A percentile compares a stretch with the other conserved stretches of the same genome.
phyloP scores from a whole-genome alignment of 1,140 invertebrate genomes.

The Nebria ingens region DNA sequence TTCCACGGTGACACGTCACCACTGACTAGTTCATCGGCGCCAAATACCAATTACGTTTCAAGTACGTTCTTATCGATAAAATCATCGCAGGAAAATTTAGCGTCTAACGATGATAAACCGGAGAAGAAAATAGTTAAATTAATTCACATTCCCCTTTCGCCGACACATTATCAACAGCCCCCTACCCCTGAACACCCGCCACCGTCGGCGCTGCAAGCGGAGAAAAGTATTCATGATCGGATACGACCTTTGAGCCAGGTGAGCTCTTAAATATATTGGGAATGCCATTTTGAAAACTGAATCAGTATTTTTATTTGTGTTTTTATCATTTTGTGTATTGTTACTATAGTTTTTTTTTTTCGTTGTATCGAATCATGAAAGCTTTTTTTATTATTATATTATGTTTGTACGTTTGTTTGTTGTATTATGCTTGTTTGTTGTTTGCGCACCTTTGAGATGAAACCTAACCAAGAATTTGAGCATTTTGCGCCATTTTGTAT shows the following conservation, averaged over 20 bases:
- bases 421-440: not conserved
- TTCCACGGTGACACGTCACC: constrained; percentile 24
- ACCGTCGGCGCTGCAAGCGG: constrained; percentile 81
- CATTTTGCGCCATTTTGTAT: no score
- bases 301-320: constrained; percentile 15
- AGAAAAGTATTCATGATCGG: constrained; percentile 79
- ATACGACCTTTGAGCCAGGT: constrained; percentile 85
- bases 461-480: no score
- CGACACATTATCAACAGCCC: constrained; percentile 82
- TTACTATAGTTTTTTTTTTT: constrained; percentile 15
- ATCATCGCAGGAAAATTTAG: constrained; percentile 52
- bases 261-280: constrained; percentile 26
- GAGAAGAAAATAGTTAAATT: constrained; percentile 28
- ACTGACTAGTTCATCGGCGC: constrained; percentile 27
- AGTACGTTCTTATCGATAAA: constrained; percentile 46
- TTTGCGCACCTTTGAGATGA: not conserved
- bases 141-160: constrained; percentile 54
- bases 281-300: not conserved
- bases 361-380: not conserved
- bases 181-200: constrained; percentile 91
- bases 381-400: constrained; percentile 13
- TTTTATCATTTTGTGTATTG: constrained; percentile 12
- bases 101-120: constrained; percentile 31
- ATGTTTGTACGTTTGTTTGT: not conserved
- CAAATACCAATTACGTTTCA: constrained; percentile 42